Base-by-base conservation (phyloP, 2,797 vertebrate genomes). In the Epinephelus malabaricus region DNA sequence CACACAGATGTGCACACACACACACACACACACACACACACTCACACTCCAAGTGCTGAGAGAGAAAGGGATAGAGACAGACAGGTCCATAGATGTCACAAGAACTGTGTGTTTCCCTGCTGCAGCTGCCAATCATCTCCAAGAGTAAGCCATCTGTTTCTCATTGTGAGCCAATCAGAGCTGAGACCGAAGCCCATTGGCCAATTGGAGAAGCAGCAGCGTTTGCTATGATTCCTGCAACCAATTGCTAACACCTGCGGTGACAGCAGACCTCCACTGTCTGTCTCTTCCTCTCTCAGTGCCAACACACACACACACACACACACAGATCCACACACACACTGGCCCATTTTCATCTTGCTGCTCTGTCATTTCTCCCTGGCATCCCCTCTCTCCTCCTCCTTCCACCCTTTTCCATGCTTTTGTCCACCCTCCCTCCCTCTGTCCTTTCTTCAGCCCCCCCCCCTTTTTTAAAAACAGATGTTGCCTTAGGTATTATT, bases 401-500 rank as follows among this genome's bases (percentile, higher is more conserved):
- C 59, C 66, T 76, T 67, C 49, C 81, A 55, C 73, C 66, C 59
- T 50, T 47, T n/a, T 70, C 17, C 73, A 76, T 64, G 49, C 80
- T 49, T 81, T 66, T 75, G 17, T 71, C 76, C 74, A 53, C 15
- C 78, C 67, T 76, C 15, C 80, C 67, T 78, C 68, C 54, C 27
- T 62, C 81, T 58, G 19, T 30, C 55, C 51, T 38, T 73, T 58
- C 18, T 75, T 54, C 62, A 53, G 11, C 77, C 86, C 40, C 38
- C 40, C 74, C 86, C 75, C 8, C 11, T 74, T 82, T 72, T 76
- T 67, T 49, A 54, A 66, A 78, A 93, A 92, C 95, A 90, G 90
- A 95, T 88, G 94, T 95, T 96, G 95, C 95, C 95, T 96, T 96
- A 95, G 94, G 88, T 94, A 91, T 94, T 92, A 93, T 94, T 94